Evolutionary conservation across 1,140 invertebrate species (phyloP), one percentile per base, ranked within the genome.

Genomic region (Pseudomyrmex concolor): DNA sequence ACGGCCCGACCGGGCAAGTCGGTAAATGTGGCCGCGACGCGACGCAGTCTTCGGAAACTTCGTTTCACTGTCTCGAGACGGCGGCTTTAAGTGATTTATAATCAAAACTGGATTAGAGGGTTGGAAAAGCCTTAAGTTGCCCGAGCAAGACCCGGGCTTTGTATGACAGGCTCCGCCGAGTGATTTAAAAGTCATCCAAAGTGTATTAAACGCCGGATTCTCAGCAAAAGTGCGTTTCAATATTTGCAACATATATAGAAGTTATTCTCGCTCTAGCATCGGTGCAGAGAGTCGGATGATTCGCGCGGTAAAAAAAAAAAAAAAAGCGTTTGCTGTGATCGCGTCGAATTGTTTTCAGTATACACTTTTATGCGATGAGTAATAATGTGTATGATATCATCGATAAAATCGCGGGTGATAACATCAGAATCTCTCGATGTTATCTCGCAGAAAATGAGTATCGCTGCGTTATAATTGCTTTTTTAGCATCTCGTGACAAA

Each of bases 61-160:
- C 73, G 86, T 89, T 89, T 88, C 80, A 71, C 84, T 80, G 80
- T 84, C 76, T 78, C 86, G 77, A 83, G 84, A 76, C 84, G 86
- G 83, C 80, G 86, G 84, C 73, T 89, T 86, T 89, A 89, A 89
- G 87, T 88, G 87, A 89, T 89, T 89, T 89, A 89, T 88, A 89
- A 89, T 89, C 86, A 89, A 89, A 88, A 89, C 86, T 88, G 87
- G 84, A 89, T 89, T 89, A 89, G 76, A 78, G 84, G 84, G 85
- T 78, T 81, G 86, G 84, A 89, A 89, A 89, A 88, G 87, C 87
- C 78, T 89, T 85, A 88, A 85, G 86, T 85, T 78, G 70, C 50
- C 64, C n/a, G 34, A 45, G 66, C 85, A 19, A 54, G 81, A 25
- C 55, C 54, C 55, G 66, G 63, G 57, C 60, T 76, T 55, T 63